Conservation (phyloP, 2,888 invertebrate genomes). For the Zelleria hepariella region DNA sequence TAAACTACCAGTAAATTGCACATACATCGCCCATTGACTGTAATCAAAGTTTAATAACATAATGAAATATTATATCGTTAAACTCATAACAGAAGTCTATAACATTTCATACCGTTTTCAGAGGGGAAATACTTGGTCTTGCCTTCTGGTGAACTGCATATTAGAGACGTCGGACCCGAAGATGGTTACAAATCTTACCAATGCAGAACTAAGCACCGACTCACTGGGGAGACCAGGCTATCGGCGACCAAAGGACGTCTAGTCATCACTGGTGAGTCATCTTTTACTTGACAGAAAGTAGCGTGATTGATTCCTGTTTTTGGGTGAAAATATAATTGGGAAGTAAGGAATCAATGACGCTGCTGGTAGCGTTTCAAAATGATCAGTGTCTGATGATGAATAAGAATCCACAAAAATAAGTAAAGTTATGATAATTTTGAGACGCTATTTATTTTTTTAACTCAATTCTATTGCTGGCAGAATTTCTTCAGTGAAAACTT, state of each 20-base stretch:
- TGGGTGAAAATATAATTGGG: not conserved
- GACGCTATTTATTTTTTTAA: not conserved
- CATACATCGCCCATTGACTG: constrained; percentile 5
- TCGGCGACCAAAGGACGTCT: constrained; percentile 94
- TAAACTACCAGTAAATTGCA: constrained; percentile 3
- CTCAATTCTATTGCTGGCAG: not conserved
- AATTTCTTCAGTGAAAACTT: not conserved
- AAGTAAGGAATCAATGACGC: not conserved
- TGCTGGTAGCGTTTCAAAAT: not conserved
- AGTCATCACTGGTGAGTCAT: constrained; percentile 92
- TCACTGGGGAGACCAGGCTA: constrained; percentile 92
- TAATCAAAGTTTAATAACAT: constrained; percentile 6
- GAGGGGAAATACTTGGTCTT: constrained; percentile 96
- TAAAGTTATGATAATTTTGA: not conserved
- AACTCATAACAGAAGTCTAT: constrained; percentile 7
- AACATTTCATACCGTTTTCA: constrained; percentile 39
- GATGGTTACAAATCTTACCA: constrained; percentile 96
- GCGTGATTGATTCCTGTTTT: not conserved
- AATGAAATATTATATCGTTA: constrained; percentile 19
- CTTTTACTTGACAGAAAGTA: not conserved
- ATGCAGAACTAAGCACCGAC: constrained; percentile 92
- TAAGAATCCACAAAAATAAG: not conserved
- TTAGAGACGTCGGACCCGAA: constrained; percentile 94
- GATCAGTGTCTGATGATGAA: not conserved
- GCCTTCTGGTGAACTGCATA: constrained; percentile 95